Base-by-base conservation (phyloP, 1,140 invertebrate species). In the Apis laboriosa region DNA sequence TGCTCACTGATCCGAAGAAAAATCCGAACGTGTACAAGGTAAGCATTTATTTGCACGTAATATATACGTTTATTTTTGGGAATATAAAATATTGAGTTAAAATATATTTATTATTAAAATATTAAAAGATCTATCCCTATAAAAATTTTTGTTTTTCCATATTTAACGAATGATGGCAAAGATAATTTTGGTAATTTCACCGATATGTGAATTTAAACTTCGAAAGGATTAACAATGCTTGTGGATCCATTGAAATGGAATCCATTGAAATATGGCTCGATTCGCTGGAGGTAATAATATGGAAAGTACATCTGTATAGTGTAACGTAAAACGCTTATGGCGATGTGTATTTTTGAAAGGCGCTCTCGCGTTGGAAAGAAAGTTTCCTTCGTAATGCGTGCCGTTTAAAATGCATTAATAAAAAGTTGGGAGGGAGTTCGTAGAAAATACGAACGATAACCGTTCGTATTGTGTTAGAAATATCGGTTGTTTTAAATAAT, bases 11-110 rank as follows among this genome's bases (percentile, higher is more conserved):
- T 93, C 97, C 98, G 2, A 97, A 97, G 90, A 96, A 97, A 76
- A 98, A 99, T 94, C 97, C 98, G 15, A 97, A 98, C 92, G 97
- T 99, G 67, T 99, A 99, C 92, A 99, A 99, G 97, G 98, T 99
- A 94, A 92, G 85, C 67, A 71, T 77, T 80, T 72, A 84, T 56
- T n/a, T 19, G 17, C 11, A 43, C 34, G 0, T 7, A 7, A 43
- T 3, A 43, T 43, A 43, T 7, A 7, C 34, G 2, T 43, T 43
- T 43, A 7, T 43, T 43, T 43, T 43, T 43, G 34, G 0, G 0
- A 43, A 43, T 43, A 43, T 43, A 43, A 43, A 43, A 43, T 43
- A 43, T 43, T 0, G 4, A 43, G 5, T 43, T 43, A 43, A 43
- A 43, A 43, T 43, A 43, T 43, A 43, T 43, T 4, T 43, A 4